Evolutionary conservation across 1,140 invertebrate species (phyloP).

Genomic region (Pseudomyrmex concolor): DNA sequence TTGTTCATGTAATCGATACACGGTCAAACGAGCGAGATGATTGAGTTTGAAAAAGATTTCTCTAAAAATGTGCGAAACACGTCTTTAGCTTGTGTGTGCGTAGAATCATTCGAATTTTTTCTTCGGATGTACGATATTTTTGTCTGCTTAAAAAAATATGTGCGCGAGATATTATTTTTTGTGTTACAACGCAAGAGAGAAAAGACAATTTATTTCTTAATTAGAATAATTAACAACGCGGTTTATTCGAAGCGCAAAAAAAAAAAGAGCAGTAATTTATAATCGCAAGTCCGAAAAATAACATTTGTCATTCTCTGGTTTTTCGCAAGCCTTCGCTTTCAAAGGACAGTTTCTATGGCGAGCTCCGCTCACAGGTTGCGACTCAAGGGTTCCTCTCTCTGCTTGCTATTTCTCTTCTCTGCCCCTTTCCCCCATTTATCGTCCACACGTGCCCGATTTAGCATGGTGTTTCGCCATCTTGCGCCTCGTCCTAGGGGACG

Average conservation of each 20-base stretch:
- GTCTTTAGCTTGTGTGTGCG: no score
- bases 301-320: slow-evolving; percentile 16
- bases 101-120: no score
- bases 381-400: slow-evolving; percentile 63
- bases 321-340: slow-evolving; percentile 54
- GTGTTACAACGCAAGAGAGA: background rate
- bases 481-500: slow-evolving; percentile 32
- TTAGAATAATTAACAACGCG: slow-evolving; percentile 1
- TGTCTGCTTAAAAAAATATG: background rate
- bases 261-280: slow-evolving; percentile 12
- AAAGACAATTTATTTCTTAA: slow-evolving; percentile 18
- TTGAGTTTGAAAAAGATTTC: slow-evolving; percentile 37
- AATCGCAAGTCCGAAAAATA: background rate
- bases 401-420: slow-evolving; percentile 32
- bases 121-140: background rate
- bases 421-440: slow-evolving; percentile 24
- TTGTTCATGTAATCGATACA: slow-evolving; percentile 60
- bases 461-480: slow-evolving; percentile 71
- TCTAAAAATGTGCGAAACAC: background rate
- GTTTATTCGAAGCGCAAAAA: background rate
- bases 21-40: slow-evolving; percentile 50
- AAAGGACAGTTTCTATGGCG: slow-evolving; percentile 29
- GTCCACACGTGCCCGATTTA: slow-evolving; percentile 69
- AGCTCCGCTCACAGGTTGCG: background rate
- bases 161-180: background rate